Evolutionary conservation across 2,113 vertebrate genomes (phyloP).

Genomic region (Rhynchopsitta pachyrhyncha): DNA sequence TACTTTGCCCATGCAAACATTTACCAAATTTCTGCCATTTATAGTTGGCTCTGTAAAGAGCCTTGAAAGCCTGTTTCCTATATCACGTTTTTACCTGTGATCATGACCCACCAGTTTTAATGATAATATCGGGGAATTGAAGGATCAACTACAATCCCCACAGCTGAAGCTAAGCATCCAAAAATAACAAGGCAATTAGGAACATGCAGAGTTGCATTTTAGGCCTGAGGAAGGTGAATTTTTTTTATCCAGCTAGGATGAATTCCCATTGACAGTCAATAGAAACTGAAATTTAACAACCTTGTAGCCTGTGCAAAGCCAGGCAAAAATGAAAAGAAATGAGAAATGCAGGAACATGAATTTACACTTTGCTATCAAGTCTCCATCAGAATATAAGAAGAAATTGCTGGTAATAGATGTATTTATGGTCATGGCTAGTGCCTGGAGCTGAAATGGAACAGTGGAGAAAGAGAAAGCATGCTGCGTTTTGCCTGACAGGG

Average conservation of each 20-base stretch:
- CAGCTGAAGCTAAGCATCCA: not conserved
- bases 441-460: not conserved
- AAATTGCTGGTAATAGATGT: not conserved
- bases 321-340: not conserved
- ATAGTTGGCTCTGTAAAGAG: not conserved
- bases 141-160: not conserved
- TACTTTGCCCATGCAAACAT: not conserved
- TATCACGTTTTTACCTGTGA: not conserved
- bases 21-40: not conserved
- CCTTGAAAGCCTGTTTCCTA: not conserved
- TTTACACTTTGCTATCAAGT: not conserved
- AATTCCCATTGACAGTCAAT: not conserved
- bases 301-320: not conserved
- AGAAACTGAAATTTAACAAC: not conserved
- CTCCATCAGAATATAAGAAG: not conserved
- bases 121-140: not conserved
- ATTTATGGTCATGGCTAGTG: not conserved
- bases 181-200: constrained; percentile 45
- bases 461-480: not conserved
- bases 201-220: constrained; percentile 5
- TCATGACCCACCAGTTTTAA: not conserved
- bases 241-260: not conserved
- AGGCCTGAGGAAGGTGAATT: not conserved
- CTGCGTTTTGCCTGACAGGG: not conserved
- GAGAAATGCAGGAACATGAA: not conserved